Conservation (phyloP, 2,113 vertebrate genomes). For the Marmota flaviventris region DNA sequence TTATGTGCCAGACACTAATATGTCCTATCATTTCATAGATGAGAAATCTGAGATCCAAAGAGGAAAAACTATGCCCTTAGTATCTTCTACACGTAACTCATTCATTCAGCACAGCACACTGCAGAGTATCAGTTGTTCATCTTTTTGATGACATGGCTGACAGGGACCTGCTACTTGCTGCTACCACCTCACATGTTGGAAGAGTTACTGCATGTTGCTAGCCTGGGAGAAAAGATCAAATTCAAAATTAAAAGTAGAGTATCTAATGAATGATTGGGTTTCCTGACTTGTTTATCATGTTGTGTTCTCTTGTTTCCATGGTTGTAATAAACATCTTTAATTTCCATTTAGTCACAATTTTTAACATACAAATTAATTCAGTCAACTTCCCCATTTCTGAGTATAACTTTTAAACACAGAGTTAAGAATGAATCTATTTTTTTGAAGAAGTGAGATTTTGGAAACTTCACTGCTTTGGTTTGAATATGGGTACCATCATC, state of each 20-base stretch:
- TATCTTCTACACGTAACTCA: neutral
- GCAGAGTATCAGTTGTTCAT: neutral
- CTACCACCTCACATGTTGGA: neutral
- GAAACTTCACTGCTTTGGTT: neutral
- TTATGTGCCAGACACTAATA: neutral
- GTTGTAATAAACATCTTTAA: neutral
- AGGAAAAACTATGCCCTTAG: neutral
- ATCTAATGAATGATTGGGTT: neutral
- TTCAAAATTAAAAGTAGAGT: neutral
- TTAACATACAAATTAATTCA: neutral
- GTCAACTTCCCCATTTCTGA: neutral
- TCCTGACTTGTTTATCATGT: neutral
- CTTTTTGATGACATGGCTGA: neutral
- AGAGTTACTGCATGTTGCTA: neutral
- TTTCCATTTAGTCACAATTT: neutral
- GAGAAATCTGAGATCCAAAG: neutral
- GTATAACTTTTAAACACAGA: neutral
- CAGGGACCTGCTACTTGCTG: too few relatives aligned
- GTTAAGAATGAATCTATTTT: neutral
- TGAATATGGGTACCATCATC: neutral
- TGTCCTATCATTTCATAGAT: neutral
- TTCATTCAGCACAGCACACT: neutral
- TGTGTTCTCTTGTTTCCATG: neutral
- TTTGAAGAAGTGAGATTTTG: neutral
- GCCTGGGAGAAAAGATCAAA: neutral